Evolutionary conservation across 2,113 vertebrate species (phyloP).

Genomic region (Coracopsis vasa): DNA sequence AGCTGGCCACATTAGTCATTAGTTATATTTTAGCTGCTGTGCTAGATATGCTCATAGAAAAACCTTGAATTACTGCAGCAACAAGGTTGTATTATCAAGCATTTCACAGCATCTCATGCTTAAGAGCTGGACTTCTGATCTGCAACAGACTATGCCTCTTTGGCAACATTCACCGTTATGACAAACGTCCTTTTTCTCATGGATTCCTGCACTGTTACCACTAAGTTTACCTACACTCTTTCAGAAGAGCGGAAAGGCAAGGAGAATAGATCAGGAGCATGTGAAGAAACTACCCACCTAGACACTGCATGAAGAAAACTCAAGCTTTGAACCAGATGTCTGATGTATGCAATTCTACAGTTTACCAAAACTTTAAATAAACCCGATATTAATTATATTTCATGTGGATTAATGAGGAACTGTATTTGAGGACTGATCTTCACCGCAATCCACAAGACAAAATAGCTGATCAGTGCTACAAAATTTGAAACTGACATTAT

Average conservation of each 20-base stretch:
- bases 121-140: not conserved
- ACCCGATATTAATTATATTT: not conserved
- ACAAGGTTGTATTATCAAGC: not conserved
- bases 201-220: not conserved
- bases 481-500: not conserved
- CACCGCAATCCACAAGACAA: not conserved
- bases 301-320: not conserved
- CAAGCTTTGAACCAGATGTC: not conserved
- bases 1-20: not conserved
- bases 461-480: not conserved
- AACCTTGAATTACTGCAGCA: not conserved
- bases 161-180: not conserved
- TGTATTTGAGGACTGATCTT: not conserved
- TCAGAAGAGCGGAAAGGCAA: not conserved
- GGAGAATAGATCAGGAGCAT: fast-evolving
- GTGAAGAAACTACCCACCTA: not conserved
- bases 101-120: not conserved
- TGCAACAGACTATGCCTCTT: not conserved
- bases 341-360: not conserved
- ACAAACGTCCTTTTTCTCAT: not conserved
- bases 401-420: not conserved
- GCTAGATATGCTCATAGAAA: not conserved
- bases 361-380: not conserved
- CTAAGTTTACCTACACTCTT: not conserved
- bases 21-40: not conserved